Percentiles rank a stretch among this genome's conserved stretches.
Evolutionary conservation across 2,113 vertebrate genomes (phyloP).

Genomic region (Calypte anna): DNA sequence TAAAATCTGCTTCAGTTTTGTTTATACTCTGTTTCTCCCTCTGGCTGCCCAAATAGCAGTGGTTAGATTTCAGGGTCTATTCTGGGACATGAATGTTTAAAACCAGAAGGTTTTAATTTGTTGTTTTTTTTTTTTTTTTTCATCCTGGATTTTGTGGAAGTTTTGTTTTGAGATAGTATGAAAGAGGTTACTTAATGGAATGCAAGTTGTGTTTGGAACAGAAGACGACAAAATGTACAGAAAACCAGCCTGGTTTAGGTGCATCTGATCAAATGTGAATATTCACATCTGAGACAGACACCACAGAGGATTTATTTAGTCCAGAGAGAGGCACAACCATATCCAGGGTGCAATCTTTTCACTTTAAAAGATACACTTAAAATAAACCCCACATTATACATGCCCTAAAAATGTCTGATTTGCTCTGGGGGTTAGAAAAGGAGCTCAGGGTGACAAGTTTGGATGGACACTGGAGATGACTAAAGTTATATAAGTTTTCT

Average conservation of each 20-base stretch:
- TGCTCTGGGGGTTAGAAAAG: not conserved
- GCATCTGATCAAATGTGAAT: conserved; percentile 29
- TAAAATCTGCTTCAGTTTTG: conserved; percentile 61
- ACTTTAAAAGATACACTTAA: not conserved
- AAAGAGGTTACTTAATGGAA: not conserved
- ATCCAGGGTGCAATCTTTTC: not conserved
- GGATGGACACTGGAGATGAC: not conserved
- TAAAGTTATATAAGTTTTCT: not conserved
- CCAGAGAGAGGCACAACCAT: not conserved
- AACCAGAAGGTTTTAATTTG: not conserved
- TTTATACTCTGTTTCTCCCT: conserved; percentile 52
- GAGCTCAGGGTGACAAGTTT: not conserved
- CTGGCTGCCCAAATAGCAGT: conserved; percentile 13
- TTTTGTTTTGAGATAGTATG: not conserved
- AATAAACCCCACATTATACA: not conserved
- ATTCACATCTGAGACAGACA: not conserved
- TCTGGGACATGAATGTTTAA: not conserved
- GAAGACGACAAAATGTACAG: not conserved
- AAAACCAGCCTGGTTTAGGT: not conserved
- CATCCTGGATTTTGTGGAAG: not conserved
- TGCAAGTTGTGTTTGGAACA: not conserved
- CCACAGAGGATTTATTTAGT: not conserved
- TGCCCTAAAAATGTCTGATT: not conserved
- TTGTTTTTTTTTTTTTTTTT: not conserved
- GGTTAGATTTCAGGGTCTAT: conserved; percentile 44